phyloP scores from a whole-genome alignment of 2,113 vertebrate genomes.

The Geothlypis trichas region DNA sequence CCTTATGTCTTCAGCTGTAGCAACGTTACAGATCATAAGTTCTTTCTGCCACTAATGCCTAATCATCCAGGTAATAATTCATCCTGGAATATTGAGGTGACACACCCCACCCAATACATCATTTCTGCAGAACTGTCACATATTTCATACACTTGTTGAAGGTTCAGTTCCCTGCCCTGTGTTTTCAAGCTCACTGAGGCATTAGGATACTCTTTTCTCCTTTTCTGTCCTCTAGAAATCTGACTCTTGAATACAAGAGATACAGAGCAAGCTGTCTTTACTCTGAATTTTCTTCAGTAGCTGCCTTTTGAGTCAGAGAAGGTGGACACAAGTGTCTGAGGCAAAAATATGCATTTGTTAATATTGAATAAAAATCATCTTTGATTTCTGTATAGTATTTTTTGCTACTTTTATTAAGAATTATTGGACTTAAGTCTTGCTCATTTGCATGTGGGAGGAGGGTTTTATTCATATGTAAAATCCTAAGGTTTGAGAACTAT shows the following conservation, averaged over 20 bases:
- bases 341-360: background rate
- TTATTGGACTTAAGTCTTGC: background rate
- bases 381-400: background rate
- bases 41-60: background rate
- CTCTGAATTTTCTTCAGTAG: background rate
- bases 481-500: background rate
- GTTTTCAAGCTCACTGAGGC: constrained; percentile 6
- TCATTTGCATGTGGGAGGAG: background rate
- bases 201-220: background rate
- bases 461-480: background rate
- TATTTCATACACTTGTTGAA: constrained; percentile 30
- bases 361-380: background rate
- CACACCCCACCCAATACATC: background rate
- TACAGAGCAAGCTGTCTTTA: background rate
- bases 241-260: background rate
- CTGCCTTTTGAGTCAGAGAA: background rate
- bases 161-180: background rate
- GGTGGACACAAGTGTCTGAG: background rate
- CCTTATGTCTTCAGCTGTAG: background rate
- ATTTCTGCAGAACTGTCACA: background rate
- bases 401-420: background rate
- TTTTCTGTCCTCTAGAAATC: background rate
- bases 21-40: background rate
- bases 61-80: constrained; percentile 29
- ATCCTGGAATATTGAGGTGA: background rate